Percentiles rank a stretch among this genome's conserved stretches.
Evolutionary conservation across 2,113 vertebrate species (phyloP).

Genomic region (Salvelinus namaycush): DNA sequence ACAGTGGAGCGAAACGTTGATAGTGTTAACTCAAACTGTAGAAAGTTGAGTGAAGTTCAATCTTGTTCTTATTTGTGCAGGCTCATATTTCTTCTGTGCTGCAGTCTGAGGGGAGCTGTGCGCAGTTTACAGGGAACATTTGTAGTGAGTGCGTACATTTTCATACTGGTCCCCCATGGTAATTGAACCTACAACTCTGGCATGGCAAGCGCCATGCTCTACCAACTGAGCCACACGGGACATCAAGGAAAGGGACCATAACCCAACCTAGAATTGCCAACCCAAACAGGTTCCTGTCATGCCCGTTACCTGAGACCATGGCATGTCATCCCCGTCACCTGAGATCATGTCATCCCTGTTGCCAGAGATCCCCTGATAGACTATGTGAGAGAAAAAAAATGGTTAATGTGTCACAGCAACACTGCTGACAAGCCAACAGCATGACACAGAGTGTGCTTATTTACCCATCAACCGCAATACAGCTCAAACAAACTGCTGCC

Average conservation of each 20-base stretch:
- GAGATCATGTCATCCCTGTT: not conserved
- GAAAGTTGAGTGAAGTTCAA: too few species aligned
- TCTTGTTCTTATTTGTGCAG: too few species aligned
- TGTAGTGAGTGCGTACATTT: too few species aligned
- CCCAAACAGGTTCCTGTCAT: not conserved
- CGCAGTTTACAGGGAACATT: too few species aligned
- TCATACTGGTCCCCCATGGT: too few species aligned
- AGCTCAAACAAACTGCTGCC: not conserved
- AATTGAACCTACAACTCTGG: too few species aligned
- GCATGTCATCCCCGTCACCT: not conserved
- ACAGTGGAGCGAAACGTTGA: too few species aligned
- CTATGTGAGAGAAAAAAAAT: too few species aligned
- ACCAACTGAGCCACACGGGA: not conserved
- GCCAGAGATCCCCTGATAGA: not conserved
- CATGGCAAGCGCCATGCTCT: not conserved
- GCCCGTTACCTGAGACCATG: not conserved
- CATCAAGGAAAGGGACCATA: not conserved
- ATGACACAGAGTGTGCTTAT: not conserved
- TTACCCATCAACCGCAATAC: not conserved
- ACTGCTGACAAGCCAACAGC: not conserved
- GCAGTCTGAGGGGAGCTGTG: too few species aligned
- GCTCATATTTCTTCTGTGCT: too few species aligned
- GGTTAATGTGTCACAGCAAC: not conserved
- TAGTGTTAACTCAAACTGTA: too few species aligned
- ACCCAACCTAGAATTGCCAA: conserved; percentile 6